Conservation (phyloP, 1,140 invertebrate species). For the Pseudomyrmex pallidus region DNA sequence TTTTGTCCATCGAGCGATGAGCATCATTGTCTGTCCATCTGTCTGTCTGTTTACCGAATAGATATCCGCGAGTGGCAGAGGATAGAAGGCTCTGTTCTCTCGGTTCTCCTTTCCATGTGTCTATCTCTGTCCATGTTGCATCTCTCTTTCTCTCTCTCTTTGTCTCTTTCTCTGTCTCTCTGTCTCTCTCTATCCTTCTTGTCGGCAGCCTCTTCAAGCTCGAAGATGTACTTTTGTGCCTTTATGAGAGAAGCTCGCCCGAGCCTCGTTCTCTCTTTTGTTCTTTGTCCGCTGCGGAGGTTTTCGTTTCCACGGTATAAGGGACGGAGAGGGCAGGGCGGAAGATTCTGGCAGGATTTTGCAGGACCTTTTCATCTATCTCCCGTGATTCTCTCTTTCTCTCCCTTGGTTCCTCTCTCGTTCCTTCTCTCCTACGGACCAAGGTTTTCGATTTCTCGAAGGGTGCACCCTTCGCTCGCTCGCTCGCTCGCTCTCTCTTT, state of each 20-base stretch:
- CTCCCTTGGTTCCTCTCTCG: slow-evolving; percentile 8
- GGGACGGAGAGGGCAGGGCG: slow-evolving; percentile 29
- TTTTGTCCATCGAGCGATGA: slow-evolving; percentile 85
- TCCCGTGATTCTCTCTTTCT: slow-evolving; percentile 30
- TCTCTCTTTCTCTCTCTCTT: slow-evolving; percentile 30
- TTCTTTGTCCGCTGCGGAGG: slow-evolving; percentile 77
- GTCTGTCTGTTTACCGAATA: slow-evolving; percentile 84
- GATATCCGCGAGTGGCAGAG: slow-evolving; percentile 75
- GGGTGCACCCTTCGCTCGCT: slow-evolving; percentile 43
- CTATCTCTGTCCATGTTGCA: not conserved
- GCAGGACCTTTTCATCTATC: slow-evolving; percentile 66
- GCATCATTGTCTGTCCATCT: slow-evolving; percentile 83
- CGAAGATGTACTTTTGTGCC: slow-evolving; percentile 82
- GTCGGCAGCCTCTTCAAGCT: slow-evolving; percentile 52
- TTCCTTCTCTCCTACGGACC: not conserved
- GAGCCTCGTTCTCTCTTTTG: slow-evolving; percentile 79
- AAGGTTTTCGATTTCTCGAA: slow-evolving; percentile 63
- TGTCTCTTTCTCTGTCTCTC: not conserved
- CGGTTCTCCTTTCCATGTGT: slow-evolving; percentile 13
- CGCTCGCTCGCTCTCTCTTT: too few species aligned
- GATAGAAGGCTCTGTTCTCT: slow-evolving; percentile 52
- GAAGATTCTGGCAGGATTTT: slow-evolving; percentile 62
- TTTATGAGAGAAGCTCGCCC: slow-evolving; percentile 77
- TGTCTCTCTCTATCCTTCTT: slow-evolving; percentile 35
- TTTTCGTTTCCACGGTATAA: slow-evolving; percentile 76